Conservation (phyloP, 2,888 invertebrate species). For the Pecten maximus region DNA sequence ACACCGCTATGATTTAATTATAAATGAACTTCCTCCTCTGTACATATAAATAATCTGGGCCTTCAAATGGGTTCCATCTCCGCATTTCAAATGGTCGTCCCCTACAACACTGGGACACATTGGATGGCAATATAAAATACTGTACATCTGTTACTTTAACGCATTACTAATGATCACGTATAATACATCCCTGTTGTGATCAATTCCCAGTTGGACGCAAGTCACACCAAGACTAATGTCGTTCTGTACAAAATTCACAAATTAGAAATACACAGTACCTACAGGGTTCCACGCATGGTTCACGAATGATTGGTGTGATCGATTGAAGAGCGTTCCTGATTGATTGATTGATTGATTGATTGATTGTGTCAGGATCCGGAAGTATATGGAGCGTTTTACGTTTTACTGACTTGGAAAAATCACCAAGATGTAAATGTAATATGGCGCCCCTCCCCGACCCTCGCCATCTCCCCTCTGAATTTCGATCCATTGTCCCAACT, state of each 20-base stretch:
- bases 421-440: too few relatives aligned
- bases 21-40: too few relatives aligned
- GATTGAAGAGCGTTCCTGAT: not conserved
- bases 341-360: not conserved
- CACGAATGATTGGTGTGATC: not conserved
- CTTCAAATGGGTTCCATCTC: too few relatives aligned
- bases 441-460: too few relatives aligned
- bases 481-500: too few relatives aligned
- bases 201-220: not conserved
- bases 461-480: too few relatives aligned
- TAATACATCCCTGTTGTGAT: not conserved
- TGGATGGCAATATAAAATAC: not conserved
- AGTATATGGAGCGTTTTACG: not conserved
- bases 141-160: not conserved
- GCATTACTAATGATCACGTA: not conserved
- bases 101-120: not conserved
- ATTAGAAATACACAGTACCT: too few relatives aligned
- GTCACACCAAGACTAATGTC: not conserved
- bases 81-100: too few relatives aligned
- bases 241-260: too few relatives aligned
- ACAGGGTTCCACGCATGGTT: not conserved
- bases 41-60: too few relatives aligned
- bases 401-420: not conserved
- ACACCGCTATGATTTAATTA: too few relatives aligned
- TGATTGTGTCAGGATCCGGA: not conserved